phyloP scores from a whole-genome alignment of 1,140 invertebrate genomes.

The Carcinoscorpius rotundicauda region DNA sequence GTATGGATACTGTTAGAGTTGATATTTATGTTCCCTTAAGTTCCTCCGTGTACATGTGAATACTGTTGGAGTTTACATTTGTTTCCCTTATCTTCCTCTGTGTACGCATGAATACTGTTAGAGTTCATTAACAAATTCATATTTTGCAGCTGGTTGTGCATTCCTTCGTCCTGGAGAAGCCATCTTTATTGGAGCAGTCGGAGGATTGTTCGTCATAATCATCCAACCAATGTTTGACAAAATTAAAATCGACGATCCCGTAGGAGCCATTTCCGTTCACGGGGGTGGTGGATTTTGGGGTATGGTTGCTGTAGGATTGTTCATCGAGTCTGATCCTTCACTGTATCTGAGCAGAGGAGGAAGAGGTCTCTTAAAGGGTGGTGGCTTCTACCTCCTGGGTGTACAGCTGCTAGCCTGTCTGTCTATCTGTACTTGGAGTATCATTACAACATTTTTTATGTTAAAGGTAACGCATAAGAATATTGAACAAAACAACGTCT shows the following conservation, averaged over 20 bases:
- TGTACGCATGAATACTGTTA: too few relatives aligned
- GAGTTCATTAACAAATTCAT: too few relatives aligned
- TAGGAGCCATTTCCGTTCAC: slow-evolving; percentile 34
- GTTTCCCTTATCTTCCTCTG: too few relatives aligned
- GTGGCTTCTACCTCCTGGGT: slow-evolving; percentile 71
- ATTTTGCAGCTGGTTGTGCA: slow-evolving; percentile 26
- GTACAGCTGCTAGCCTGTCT: slow-evolving; percentile 59
- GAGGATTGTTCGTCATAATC: slow-evolving; percentile 25
- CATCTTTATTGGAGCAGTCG: slow-evolving; percentile 30
- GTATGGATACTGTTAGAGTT: too few relatives aligned
- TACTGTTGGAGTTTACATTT: too few relatives aligned
- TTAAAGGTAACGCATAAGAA: slow-evolving; percentile 31
- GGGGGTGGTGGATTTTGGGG: slow-evolving; percentile 32
- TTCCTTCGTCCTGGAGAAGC: slow-evolving; percentile 28
- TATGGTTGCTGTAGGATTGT: slow-evolving; percentile 31
- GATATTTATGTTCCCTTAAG: too few relatives aligned
- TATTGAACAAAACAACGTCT: too few relatives aligned
- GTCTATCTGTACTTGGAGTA: slow-evolving; percentile 57
- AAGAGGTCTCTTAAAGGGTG: slow-evolving; percentile 50
- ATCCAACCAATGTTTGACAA: slow-evolving; percentile 29
- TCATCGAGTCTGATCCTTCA: slow-evolving; percentile 26
- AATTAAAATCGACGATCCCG: slow-evolving; percentile 33
- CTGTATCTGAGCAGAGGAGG: slow-evolving; percentile 15
- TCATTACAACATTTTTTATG: slow-evolving; percentile 49
- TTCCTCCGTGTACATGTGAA: too few relatives aligned